These are phyloP conservation scores for Rana temporaria DNA, from an alignment of 2,113 vertebrate genomes.

Conservation along the genomic window DNA sequence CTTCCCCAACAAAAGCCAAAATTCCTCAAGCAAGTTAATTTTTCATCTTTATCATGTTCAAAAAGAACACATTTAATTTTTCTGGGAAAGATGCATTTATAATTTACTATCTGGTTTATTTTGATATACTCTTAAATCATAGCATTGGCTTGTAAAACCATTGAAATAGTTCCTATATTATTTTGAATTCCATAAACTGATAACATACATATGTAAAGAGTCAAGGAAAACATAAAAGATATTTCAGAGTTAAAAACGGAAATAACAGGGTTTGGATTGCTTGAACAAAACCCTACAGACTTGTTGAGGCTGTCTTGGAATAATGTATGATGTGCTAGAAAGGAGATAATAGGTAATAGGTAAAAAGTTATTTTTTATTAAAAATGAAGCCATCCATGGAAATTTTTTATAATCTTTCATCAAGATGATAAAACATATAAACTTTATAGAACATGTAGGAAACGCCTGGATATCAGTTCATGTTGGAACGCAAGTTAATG, in stretches of 20 bases:
- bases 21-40: not conserved
- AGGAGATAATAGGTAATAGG: conserved; percentile 13
- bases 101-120: conserved; percentile 7
- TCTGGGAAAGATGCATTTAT: not conserved
- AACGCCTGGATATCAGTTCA: conserved; percentile 1
- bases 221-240: not conserved
- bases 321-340: conserved; percentile 7
- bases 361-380: conserved; percentile 19
- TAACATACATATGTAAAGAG: conserved; percentile 7
- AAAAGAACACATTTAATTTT: not conserved
- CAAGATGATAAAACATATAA: not conserved
- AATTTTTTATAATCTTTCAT: conserved; percentile 11
- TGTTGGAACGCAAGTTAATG: not conserved
- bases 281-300: not conserved
- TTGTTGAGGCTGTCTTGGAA: conserved; percentile 1
- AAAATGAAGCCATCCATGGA: conserved; percentile 5
- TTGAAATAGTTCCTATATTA: not conserved
- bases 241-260: not conserved
- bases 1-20: not conserved
- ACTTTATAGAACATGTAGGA: not conserved
- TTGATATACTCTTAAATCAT: conserved; percentile 4
- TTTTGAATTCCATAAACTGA: not conserved
- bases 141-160: not conserved
- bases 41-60: not conserved
- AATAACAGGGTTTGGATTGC: not conserved